phyloP scores from a whole-genome alignment of 2,888 invertebrate species.

The Lochmaea crataegi region DNA sequence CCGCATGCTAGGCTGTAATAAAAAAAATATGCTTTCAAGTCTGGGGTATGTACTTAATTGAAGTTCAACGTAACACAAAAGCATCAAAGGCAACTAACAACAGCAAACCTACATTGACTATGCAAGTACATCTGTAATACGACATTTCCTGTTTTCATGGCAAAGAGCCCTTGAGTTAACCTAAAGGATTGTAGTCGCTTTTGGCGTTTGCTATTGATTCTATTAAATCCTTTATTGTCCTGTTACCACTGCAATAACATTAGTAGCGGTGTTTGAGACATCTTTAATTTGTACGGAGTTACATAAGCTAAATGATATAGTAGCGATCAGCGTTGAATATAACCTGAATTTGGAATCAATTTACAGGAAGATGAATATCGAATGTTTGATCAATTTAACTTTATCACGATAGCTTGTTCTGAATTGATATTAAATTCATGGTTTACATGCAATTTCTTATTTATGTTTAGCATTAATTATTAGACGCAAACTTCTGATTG shows the following conservation, averaged over 20 bases:
- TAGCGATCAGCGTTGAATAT: slow-evolving; percentile 2
- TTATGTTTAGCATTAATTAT: too few species aligned
- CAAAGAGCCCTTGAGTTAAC: slow-evolving; percentile 11
- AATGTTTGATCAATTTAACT: slow-evolving; percentile 17
- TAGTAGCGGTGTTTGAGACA: slow-evolving; percentile 28
- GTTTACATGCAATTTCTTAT: too few species aligned
- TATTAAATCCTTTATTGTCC: slow-evolving; percentile 24
- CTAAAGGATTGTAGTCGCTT: slow-evolving; percentile 19
- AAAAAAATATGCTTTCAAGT: too few species aligned
- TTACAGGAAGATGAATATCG: not conserved
- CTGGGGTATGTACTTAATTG: not conserved
- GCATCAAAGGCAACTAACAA: not conserved
- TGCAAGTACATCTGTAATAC: not conserved
- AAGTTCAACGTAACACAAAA: not conserved
- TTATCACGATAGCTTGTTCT: not conserved
- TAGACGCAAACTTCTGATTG: too few species aligned
- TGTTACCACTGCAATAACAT: slow-evolving; percentile 25
- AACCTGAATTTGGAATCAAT: not conserved
- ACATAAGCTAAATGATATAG: slow-evolving; percentile 14
- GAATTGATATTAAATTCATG: not conserved
- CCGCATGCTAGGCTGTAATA: too few species aligned
- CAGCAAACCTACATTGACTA: not conserved
- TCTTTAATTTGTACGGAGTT: slow-evolving; percentile 13
- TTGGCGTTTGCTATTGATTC: slow-evolving; percentile 14
- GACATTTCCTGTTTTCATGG: not conserved